phyloP scores from a whole-genome alignment of 2,113 vertebrate genomes.

The Cyanoderma ruficeps region DNA sequence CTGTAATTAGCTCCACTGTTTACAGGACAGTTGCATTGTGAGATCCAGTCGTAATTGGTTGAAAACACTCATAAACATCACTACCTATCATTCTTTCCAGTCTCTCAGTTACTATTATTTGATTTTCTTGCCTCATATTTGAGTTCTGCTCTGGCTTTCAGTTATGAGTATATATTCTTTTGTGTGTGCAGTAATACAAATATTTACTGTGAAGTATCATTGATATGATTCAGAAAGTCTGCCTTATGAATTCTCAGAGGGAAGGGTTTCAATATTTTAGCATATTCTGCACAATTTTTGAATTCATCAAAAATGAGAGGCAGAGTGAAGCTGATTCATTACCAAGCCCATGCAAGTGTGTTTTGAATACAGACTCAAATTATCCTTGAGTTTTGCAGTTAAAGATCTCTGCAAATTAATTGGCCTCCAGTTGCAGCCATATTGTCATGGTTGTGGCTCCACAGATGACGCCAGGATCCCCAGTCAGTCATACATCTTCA shows the following conservation, averaged over 20 bases:
- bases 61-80: background rate
- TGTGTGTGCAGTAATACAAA: background rate
- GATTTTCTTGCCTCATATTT: background rate
- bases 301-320: background rate
- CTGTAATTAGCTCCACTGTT: background rate
- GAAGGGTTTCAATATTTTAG: conserved; percentile 5
- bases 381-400: background rate
- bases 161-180: background rate
- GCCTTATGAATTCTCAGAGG: background rate
- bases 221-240: background rate
- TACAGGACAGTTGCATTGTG: background rate
- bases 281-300: background rate
- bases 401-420: background rate
- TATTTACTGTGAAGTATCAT: background rate
- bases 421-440: background rate
- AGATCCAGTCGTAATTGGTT: background rate
- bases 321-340: background rate
- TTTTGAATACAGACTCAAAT: background rate
- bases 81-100: background rate
- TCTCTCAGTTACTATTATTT: background rate
- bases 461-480: background rate
- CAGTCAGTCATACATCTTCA: fast-evolving
- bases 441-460: background rate
- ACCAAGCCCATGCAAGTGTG: background rate
- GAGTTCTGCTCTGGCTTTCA: background rate